Conservation (phyloP, 2,888 invertebrate genomes). For the Drosophila tanythrix region DNA sequence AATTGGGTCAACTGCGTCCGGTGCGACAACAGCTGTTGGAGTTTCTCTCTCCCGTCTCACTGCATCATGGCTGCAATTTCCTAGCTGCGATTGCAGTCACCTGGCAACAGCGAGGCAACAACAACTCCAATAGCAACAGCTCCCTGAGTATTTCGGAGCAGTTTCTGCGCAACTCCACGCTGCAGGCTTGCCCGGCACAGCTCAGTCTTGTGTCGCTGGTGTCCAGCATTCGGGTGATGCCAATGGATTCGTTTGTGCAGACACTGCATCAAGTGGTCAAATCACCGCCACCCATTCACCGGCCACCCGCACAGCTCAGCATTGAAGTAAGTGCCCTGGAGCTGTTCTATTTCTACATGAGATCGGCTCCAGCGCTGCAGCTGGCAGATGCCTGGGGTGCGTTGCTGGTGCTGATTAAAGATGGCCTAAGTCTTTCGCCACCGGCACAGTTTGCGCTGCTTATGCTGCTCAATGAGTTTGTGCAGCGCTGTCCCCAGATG, state of each 20-base stretch:
- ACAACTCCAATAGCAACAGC: slow-evolving; percentile 75
- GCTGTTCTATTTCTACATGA: slow-evolving; percentile 91
- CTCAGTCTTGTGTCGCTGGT: slow-evolving; percentile 91
- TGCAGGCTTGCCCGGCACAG: slow-evolving; percentile 89
- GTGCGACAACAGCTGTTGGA: slow-evolving; percentile 92
- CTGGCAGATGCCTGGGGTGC: slow-evolving; percentile 92
- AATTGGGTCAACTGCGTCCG: slow-evolving; percentile 86
- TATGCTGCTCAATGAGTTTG: slow-evolving; percentile 92
- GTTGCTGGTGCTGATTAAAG: slow-evolving; percentile 90
- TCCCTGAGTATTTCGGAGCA: slow-evolving; percentile 77
- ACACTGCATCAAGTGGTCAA: slow-evolving; percentile 93
- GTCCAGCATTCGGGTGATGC: slow-evolving; percentile 92
- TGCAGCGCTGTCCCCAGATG: slow-evolving; percentile 90
- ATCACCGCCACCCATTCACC: slow-evolving; percentile 88
- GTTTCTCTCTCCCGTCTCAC: slow-evolving; percentile 92
- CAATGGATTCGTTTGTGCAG: slow-evolving; percentile 92
- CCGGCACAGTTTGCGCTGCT: slow-evolving; percentile 92
- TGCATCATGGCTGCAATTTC: slow-evolving; percentile 92
- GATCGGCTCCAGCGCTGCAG: slow-evolving; percentile 88
- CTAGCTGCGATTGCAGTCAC: slow-evolving; percentile 93
- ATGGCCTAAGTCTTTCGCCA: slow-evolving; percentile 90
- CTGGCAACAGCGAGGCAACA: slow-evolving; percentile 90
- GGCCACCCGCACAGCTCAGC: slow-evolving; percentile 87
- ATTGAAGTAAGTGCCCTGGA: slow-evolving; percentile 93
- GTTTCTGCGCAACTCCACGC: slow-evolving; percentile 82